phyloP scores from a whole-genome alignment of 2,888 invertebrate species.

The Plebejus anna region DNA sequence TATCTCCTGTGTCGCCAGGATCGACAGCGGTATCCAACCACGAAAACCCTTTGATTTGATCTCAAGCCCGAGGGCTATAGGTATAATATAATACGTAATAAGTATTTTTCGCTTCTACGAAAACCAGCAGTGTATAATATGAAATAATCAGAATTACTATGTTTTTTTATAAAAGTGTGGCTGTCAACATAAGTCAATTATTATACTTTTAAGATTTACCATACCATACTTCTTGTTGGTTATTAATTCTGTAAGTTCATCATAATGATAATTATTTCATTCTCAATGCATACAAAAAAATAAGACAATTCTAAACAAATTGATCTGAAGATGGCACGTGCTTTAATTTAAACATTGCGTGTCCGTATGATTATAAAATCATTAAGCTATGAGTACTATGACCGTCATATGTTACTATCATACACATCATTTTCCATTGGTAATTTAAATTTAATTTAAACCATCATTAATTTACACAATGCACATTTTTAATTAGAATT shows the following conservation, averaged over 20 bases:
- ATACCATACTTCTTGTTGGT: not conserved
- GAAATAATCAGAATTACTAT: not conserved
- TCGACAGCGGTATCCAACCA: too few species aligned
- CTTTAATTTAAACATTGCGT: constrained; percentile 54
- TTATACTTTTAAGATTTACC: not conserved
- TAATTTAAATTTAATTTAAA: constrained; percentile 26
- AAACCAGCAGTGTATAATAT: not conserved
- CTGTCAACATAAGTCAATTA: not conserved
- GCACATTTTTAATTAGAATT: constrained; percentile 18
- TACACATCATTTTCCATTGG: not conserved
- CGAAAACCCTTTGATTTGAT: too few species aligned
- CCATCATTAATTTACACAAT: constrained; percentile 31
- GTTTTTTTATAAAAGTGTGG: not conserved
- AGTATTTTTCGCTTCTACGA: not conserved
- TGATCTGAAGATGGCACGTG: constrained; percentile 26
- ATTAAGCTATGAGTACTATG: constrained; percentile 36
- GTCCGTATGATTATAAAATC: constrained; percentile 40
- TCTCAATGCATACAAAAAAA: constrained; percentile 1
- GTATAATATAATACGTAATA: too few species aligned
- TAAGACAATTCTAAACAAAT: not conserved
- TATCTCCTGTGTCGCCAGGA: too few species aligned
- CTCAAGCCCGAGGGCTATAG: too few species aligned
- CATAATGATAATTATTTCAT: not conserved
- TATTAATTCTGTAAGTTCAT: not conserved
- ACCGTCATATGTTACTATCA: not conserved